Evolutionary conservation across 2,797 vertebrate genomes (phyloP).

Genomic region (Labroides dimidiatus): DNA sequence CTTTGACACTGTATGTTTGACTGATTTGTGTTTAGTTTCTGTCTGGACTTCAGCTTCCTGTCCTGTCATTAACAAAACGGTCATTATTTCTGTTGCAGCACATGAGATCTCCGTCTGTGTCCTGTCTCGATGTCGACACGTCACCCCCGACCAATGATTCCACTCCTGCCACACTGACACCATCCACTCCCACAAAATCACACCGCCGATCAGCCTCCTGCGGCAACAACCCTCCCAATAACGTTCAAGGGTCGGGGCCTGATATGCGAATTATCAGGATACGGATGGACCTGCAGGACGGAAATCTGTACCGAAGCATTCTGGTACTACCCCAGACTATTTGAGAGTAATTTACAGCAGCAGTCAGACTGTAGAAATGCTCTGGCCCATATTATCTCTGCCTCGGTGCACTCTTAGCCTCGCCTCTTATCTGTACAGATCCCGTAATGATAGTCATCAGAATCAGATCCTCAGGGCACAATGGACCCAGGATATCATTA

Average conservation of each 20-base stretch:
- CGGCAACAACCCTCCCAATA: constrained; percentile 76
- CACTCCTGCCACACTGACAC: constrained; percentile 71
- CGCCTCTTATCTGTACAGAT: constrained; percentile 32
- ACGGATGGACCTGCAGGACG: constrained; percentile 90
- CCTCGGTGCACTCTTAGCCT: constrained; percentile 38
- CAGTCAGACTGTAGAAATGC: constrained; percentile 1
- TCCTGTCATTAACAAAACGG: background rate
- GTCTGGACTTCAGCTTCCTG: background rate
- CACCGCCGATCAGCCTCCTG: constrained; percentile 89
- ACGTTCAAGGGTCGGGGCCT: constrained; percentile 76
- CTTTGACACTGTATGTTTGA: background rate
- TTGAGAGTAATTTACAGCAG: constrained; percentile 7
- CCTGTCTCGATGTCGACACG: constrained; percentile 88
- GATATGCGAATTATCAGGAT: constrained; percentile 92
- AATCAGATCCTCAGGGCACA: constrained; percentile 33
- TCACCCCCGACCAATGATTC: constrained; percentile 80
- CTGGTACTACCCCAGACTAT: constrained; percentile 78
- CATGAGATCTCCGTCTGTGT: constrained; percentile 91
- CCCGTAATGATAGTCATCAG: constrained; percentile 64
- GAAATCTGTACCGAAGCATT: constrained; percentile 93
- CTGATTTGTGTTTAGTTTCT: constrained; percentile 6
- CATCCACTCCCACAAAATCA: constrained; percentile 80
- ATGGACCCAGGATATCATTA: constrained; percentile 44
- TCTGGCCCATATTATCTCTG: constrained; percentile 28
- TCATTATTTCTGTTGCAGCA: constrained; percentile 78